These are phyloP conservation scores for Mya arenaria DNA, from an alignment of 1,140 invertebrate species.

Conservation along the genomic window DNA sequence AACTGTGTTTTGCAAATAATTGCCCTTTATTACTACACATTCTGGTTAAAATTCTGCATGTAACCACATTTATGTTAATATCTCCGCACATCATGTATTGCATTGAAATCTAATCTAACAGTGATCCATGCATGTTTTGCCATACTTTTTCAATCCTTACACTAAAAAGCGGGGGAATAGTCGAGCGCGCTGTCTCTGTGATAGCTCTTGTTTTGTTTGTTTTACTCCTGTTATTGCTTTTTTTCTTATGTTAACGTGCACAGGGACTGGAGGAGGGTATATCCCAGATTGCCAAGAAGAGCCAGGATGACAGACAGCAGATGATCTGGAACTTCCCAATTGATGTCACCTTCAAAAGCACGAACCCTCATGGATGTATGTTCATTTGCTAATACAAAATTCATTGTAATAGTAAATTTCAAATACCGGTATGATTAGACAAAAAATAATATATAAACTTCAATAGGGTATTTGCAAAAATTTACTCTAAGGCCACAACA, in stretches of 20 bases:
- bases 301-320: conserved; percentile 84
- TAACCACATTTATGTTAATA: neutral
- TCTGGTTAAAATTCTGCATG: neutral
- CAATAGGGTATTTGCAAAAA: no score
- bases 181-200: neutral
- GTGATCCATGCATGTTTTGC: neutral
- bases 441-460: no score
- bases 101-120: neutral
- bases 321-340: conserved; percentile 91
- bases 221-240: neutral
- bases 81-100: neutral
- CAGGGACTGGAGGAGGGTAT: conserved; percentile 90
- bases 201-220: neutral
- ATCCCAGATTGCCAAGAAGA: conserved; percentile 87
- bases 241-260: conserved; percentile 56
- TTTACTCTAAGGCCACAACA: no score
- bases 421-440: no score
- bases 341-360: conserved; percentile 89
- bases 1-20: no score
- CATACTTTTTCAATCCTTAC: neutral
- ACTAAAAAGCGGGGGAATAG: neutral
- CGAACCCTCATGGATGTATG: conserved; percentile 90
- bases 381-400: no score
- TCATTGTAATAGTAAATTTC: no score
- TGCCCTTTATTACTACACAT: no score